These are phyloP conservation scores for Microvelia longipes DNA, from an alignment of 1,140 invertebrate species.

Conservation along the genomic window DNA sequence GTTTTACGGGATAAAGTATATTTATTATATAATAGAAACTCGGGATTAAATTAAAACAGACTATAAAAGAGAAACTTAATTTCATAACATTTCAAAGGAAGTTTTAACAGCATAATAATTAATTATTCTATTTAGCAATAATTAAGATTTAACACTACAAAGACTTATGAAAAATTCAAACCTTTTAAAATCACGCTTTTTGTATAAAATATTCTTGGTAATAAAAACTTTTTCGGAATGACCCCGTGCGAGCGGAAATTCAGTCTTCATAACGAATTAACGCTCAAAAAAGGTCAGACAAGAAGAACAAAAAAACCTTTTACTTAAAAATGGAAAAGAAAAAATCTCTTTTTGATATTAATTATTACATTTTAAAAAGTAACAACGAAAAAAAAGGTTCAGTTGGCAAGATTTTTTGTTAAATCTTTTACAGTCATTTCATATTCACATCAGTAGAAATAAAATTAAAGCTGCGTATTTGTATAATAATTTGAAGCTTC, in stretches of 20 bases:
- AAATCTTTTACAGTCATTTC: not conserved
- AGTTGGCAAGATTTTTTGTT: not conserved
- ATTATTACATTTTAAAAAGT: not conserved
- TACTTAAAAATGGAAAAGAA: not conserved
- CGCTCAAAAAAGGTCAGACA: not conserved
- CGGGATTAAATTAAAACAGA: too few relatives aligned
- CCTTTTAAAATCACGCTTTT: too few relatives aligned
- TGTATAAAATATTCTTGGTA: too few relatives aligned
- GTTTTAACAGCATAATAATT: too few relatives aligned
- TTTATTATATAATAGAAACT: too few relatives aligned
- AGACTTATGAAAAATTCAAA: too few relatives aligned
- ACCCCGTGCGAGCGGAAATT: not conserved
- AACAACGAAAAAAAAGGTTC: not conserved
- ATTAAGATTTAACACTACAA: too few relatives aligned
- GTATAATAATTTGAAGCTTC: not conserved
- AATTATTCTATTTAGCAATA: too few relatives aligned
- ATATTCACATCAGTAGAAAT: not conserved
- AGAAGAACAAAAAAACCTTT: too few relatives aligned
- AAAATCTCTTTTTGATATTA: not conserved
- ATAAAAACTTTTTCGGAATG: not conserved
- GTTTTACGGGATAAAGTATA: too few relatives aligned
- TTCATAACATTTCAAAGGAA: too few relatives aligned
- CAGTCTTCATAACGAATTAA: not conserved
- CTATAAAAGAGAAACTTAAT: too few relatives aligned
- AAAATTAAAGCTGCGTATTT: not conserved